phyloP scores from a whole-genome alignment of 2,888 invertebrate species.

The Drosophila planitibia region DNA sequence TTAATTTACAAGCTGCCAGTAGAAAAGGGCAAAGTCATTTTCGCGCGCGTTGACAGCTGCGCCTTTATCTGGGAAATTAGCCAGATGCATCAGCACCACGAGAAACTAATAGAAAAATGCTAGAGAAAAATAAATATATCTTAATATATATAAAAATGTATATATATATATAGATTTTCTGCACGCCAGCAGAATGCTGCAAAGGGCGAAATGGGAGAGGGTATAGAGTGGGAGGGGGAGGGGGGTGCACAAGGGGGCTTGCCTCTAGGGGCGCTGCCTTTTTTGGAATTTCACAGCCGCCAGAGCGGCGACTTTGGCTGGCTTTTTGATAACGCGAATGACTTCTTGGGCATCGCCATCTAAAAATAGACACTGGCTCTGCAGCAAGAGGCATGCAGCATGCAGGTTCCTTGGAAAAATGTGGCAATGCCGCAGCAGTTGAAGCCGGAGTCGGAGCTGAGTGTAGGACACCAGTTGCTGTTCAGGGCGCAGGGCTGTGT shows the following conservation, averaged over 20 bases:
- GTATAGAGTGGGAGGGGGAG: not conserved
- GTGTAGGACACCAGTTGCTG: constrained; percentile 48
- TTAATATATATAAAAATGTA: not conserved
- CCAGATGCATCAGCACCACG: constrained; percentile 38
- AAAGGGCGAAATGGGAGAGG: not conserved
- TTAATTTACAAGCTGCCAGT: constrained; percentile 67
- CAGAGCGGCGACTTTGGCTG: constrained; percentile 60
- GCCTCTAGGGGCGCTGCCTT: constrained; percentile 59
- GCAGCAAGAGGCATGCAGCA: constrained; percentile 39
- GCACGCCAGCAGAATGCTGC: constrained; percentile 31
- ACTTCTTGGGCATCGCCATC: constrained; percentile 51
- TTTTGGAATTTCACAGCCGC: constrained; percentile 70
- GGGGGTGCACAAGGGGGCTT: not conserved
- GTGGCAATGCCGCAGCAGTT: constrained; percentile 45
- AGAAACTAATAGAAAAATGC: constrained; percentile 49
- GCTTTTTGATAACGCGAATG: constrained; percentile 60
- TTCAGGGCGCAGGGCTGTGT: constrained; percentile 58
- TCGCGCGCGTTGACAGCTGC: constrained; percentile 60
- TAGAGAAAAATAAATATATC: constrained; percentile 55
- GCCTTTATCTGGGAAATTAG: constrained; percentile 62
- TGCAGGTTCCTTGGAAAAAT: constrained; percentile 79
- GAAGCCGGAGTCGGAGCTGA: constrained; percentile 16
- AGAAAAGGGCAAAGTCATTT: constrained; percentile 45
- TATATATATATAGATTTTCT: constrained; percentile 17
- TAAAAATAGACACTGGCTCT: constrained; percentile 51